Conservation (phyloP, 1,140 invertebrate genomes). For the Cydia amplana region DNA sequence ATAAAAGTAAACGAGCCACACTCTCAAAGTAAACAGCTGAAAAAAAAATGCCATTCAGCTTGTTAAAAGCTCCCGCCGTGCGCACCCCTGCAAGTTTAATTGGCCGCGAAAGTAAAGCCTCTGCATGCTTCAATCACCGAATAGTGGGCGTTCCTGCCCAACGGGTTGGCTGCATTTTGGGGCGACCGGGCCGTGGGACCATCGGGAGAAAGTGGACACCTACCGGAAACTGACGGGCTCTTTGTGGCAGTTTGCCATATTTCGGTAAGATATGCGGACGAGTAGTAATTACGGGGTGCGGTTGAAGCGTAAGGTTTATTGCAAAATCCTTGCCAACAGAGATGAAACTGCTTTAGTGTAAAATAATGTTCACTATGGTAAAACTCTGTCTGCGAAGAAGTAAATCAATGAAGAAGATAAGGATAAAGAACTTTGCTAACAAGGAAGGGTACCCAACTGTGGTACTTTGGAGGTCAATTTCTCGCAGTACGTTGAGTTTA, state of each 20-base stretch:
- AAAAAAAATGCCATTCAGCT: constrained; percentile 6
- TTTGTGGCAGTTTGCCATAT: constrained; percentile 56
- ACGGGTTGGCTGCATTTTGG: constrained; percentile 52
- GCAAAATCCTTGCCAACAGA: neutral
- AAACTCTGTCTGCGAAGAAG: neutral
- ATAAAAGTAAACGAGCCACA: neutral
- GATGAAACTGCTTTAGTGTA: neutral
- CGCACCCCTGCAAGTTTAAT: constrained; percentile 48
- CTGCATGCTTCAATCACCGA: constrained; percentile 66
- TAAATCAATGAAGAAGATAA: neutral
- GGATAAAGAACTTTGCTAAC: too few relatives aligned
- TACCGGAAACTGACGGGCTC: constrained; percentile 52
- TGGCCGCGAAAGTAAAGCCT: constrained; percentile 67
- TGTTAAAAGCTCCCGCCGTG: constrained; percentile 32
- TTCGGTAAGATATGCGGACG: constrained; percentile 55
- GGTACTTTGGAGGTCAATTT: too few relatives aligned
- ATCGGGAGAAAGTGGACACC: constrained; percentile 66
- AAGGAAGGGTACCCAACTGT: too few relatives aligned
- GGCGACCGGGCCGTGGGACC: constrained; percentile 65
- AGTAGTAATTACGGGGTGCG: constrained; percentile 58
- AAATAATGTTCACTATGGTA: neutral
- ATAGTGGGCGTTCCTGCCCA: constrained; percentile 69
- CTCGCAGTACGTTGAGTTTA: too few relatives aligned
- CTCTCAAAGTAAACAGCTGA: constrained; percentile 10
- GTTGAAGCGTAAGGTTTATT: constrained; percentile 40